Conservation (phyloP, 2,797 vertebrate species). For the Sebastes iracundus region DNA sequence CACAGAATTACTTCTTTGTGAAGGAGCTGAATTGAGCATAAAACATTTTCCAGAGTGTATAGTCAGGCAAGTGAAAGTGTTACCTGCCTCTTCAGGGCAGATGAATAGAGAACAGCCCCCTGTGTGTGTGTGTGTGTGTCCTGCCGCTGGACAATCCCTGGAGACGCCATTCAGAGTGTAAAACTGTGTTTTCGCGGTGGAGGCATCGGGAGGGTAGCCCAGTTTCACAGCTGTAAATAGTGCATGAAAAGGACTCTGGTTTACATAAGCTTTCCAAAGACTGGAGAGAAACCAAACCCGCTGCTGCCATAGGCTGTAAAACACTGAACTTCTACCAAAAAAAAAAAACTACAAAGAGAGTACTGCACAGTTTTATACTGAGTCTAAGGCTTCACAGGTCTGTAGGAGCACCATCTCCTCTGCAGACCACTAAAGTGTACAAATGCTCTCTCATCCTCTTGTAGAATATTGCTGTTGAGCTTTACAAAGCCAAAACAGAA, state of each 20-base stretch:
- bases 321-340: not conserved
- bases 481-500: not conserved
- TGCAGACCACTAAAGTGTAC: not conserved
- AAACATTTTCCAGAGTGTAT: slow-evolving; percentile 17
- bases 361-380: not conserved
- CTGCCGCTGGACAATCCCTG: slow-evolving; percentile 37
- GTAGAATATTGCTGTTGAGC: not conserved
- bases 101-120: slow-evolving; percentile 18
- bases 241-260: slow-evolving; percentile 65
- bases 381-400: not conserved
- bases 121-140: slow-evolving; percentile 23
- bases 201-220: slow-evolving; percentile 55
- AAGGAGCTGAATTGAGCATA: slow-evolving; percentile 1
- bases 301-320: slow-evolving; percentile 35
- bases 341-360: not conserved
- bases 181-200: slow-evolving; percentile 51
- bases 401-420: not conserved
- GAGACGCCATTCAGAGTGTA: slow-evolving; percentile 56
- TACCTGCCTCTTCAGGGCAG: slow-evolving; percentile 12
- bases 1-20: slow-evolving; percentile 18
- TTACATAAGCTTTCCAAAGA: slow-evolving; percentile 53
- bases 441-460: not conserved
- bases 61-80: slow-evolving; percentile 20
- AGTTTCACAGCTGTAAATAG: slow-evolving; percentile 76
- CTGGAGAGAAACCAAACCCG: slow-evolving; percentile 38